A percentile compares a stretch with the other conserved stretches of the same genome.
Conservation (phyloP, 2,888 invertebrate genomes). For the Auanema sp. region DNA sequence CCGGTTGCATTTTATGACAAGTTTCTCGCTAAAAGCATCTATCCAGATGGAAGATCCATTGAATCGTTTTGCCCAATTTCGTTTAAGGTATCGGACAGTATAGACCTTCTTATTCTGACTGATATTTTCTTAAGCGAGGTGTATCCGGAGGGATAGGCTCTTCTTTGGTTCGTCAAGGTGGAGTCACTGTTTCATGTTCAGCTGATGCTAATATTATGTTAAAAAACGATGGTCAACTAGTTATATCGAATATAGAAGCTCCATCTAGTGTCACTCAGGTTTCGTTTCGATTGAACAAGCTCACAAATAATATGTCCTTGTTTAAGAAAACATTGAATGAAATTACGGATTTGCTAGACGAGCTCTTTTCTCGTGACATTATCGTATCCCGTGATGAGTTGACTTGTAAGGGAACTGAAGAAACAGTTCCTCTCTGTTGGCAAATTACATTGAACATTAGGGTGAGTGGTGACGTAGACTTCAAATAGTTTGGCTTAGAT, state of each 20-base stretch:
- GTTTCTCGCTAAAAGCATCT: slow-evolving; percentile 29
- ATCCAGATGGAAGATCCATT: slow-evolving; percentile 24
- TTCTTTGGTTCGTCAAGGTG: slow-evolving; percentile 28
- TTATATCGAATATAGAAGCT: slow-evolving; percentile 22
- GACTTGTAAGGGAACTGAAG: slow-evolving; percentile 15
- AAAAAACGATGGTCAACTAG: slow-evolving; percentile 24
- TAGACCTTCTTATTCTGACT: not conserved
- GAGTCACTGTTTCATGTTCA: slow-evolving; percentile 32
- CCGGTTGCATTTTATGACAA: slow-evolving; percentile 30
- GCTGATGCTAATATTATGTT: slow-evolving; percentile 30
- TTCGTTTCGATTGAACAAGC: not conserved
- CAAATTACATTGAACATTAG: slow-evolving; percentile 12
- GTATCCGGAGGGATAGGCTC: slow-evolving; percentile 39
- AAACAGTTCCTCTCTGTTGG: slow-evolving; percentile 14
- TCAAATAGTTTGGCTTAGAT: slow-evolving; percentile 5
- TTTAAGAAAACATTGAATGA: slow-evolving; percentile 13
- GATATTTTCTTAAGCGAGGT: slow-evolving; percentile 26
- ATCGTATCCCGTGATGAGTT: slow-evolving; percentile 11
- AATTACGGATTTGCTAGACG: slow-evolving; percentile 10
- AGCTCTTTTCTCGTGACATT: slow-evolving; percentile 4
- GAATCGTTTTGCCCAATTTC: slow-evolving; percentile 8
- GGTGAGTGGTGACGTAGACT: not conserved
- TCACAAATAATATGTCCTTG: not conserved
- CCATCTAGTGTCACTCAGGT: slow-evolving; percentile 29
- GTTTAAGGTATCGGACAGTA: slow-evolving; percentile 11